Evolutionary conservation across 2,113 vertebrate genomes (phyloP), one percentile per base, ranked within the genome.

Genomic region (Copsychus sechellarum): DNA sequence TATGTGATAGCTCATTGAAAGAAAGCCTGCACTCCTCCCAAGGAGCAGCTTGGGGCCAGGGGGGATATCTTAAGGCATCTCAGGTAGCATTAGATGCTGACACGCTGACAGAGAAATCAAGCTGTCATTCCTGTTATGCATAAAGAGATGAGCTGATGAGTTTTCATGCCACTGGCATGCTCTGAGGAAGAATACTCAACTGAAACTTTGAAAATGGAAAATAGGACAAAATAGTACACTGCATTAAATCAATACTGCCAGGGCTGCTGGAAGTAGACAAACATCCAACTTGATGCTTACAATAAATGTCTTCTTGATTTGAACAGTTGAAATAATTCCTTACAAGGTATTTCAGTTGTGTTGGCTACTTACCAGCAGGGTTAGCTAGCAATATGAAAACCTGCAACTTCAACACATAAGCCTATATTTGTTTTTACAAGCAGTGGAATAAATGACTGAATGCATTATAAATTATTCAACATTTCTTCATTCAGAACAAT

Each of bases 361-460:
- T 15, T 81, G 81, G 11, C 71, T 91, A 64, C 31, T 88, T 66
- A 94, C 14, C 6, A 70, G 54, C 38, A 87, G 53, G 56, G 47
- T 67, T 81, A 92, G 64, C 21, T 61, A 90, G 40, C 70, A 85
- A 73, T 12, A 82, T 28, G n/a, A 80, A 97, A 94, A 89, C 33
- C 45, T 92, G 29, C 61, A 86, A 38, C 28, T 62, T 18, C 23
- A 90, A 91, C 60, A 42, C 1, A 25, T 69, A 86, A 88, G 31
- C 24, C 50, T 45, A 1, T 51, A 74, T 81, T 91, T 86, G 14
- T 70, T 95, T 96, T 90, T 79, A 83, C 29, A 72, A 62, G 86
- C n/a, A 77, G 36, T 69, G 50, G 34, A 94, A 93, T 71, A 70
- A 91, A 92, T 88, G 36, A 80, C 72, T 82, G 73, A 92, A 92